phyloP scores from a whole-genome alignment of 92 coral and sea anemone species.

The Porites lobata region DNA sequence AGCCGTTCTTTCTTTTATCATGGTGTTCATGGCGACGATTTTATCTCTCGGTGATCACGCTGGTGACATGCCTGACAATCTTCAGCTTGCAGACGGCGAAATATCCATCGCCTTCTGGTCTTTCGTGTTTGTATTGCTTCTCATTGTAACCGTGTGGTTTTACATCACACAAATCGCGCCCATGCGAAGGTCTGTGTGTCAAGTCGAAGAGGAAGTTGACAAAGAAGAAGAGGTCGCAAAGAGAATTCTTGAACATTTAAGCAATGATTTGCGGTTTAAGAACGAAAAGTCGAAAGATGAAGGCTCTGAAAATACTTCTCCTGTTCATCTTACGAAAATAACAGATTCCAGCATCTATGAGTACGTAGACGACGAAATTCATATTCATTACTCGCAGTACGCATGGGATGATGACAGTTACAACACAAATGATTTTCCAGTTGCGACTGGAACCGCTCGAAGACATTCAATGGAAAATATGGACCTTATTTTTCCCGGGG shows the following conservation, averaged over 20 bases:
- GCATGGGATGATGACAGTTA: constrained; percentile 36
- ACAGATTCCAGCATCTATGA: constrained; percentile 52
- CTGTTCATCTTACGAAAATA: constrained; percentile 6
- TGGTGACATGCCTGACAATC: background rate
- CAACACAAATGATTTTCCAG: constrained; percentile 14
- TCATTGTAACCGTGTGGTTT: constrained; percentile 83
- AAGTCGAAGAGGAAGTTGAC: constrained; percentile 54
- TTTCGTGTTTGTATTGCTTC: constrained; percentile 70
- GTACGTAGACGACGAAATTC: constrained; percentile 87
- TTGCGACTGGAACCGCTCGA: constrained; percentile 45
- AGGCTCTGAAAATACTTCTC: constrained; percentile 25
- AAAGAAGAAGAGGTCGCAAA: constrained; percentile 79
- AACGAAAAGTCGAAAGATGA: constrained; percentile 4
- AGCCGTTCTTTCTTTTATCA: background rate
- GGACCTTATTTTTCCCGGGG: constrained; percentile 91
- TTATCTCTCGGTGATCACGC: background rate
- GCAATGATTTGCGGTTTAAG: constrained; percentile 37
- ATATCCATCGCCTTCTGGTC: constrained; percentile 86
- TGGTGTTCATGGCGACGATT: constrained; percentile 8
- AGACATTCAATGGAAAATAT: constrained; percentile 94
- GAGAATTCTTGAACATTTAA: constrained; percentile 72
- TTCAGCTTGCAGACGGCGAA: constrained; percentile 60
- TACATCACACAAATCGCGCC: constrained; percentile 81
- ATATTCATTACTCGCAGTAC: constrained; percentile 82
- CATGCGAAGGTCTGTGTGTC: constrained; percentile 52